phyloP scores from a whole-genome alignment of 2,888 invertebrate species.

The Pecten maximus region DNA sequence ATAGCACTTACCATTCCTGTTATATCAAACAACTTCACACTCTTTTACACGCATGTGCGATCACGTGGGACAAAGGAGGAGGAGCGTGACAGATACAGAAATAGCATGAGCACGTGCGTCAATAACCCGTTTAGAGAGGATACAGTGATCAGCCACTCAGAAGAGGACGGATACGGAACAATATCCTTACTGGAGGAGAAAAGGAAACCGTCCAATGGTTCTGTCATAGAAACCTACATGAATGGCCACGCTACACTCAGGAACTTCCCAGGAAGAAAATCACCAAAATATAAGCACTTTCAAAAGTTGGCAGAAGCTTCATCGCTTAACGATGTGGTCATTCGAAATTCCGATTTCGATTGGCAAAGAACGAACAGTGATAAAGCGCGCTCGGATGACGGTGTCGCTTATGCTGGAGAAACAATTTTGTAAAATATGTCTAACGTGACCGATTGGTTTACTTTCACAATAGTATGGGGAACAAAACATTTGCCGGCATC shows the following conservation, averaged over 20 bases:
- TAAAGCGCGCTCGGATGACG: conserved; percentile 74
- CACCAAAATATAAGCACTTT: conserved; percentile 49
- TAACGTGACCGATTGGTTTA: neutral
- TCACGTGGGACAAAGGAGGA: conserved; percentile 65
- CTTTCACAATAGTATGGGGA: neutral
- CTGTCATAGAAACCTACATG: conserved; percentile 66
- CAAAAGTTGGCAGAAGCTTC: conserved; percentile 60
- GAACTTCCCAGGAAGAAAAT: conserved; percentile 47
- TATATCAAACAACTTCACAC: conserved; percentile 81
- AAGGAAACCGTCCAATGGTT: conserved; percentile 66
- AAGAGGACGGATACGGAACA: conserved; percentile 50
- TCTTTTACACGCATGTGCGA: conserved; percentile 81
- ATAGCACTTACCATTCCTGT: conserved; percentile 81
- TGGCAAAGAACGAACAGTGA: conserved; percentile 63
- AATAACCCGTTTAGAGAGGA: conserved; percentile 42
- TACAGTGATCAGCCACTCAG: conserved; percentile 49
- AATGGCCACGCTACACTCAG: conserved; percentile 65
- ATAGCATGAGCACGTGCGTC: conserved; percentile 33
- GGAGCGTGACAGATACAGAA: conserved; percentile 43
- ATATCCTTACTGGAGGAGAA: conserved; percentile 50
- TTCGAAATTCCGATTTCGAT: conserved; percentile 64
- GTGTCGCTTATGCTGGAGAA: conserved; percentile 71
- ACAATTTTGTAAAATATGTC: conserved; percentile 58
- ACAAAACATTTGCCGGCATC: neutral
- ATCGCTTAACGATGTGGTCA: conserved; percentile 68